Evolutionary conservation across 2,113 vertebrate genomes (phyloP).

Genomic region (Myotis lucifugus): DNA sequence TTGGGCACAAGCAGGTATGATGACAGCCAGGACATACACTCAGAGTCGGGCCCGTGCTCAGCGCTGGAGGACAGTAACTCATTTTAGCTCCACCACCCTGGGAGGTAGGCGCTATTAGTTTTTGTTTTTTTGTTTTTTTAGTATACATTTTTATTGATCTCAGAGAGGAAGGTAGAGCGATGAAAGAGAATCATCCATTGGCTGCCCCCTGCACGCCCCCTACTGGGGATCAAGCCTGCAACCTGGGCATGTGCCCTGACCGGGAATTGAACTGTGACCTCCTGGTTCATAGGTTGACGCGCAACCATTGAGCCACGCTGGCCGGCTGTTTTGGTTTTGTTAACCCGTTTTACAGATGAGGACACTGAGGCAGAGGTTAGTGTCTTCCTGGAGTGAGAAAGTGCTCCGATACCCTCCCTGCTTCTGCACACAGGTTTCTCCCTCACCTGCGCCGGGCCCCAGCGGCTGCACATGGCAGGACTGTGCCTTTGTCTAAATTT

Average conservation of each 20-base stretch:
- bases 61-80: not conserved
- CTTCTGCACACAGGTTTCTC: not conserved
- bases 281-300: no score
- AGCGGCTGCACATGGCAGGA: not conserved
- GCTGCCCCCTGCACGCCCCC: no score
- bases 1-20: not conserved
- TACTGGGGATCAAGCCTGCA: no score
- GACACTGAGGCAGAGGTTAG: not conserved
- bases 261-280: no score
- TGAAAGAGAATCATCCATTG: no score
- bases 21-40: rapidly evolving
- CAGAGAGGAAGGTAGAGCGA: no score
- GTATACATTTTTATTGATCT: no score
- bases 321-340: not conserved
- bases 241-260: no score
- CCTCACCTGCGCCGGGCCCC: not conserved
- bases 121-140: not conserved
- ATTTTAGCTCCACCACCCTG: no score
- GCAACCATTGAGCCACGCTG: no score
- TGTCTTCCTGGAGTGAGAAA: not conserved
- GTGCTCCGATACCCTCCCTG: not conserved
- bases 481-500: not conserved
- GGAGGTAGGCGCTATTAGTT: not conserved
- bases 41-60: not conserved
- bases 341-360: not conserved